Percentiles rank a stretch among this genome's conserved stretches.
phyloP scores from a whole-genome alignment of 2,888 invertebrate species.

The Tenthredo distinguenda region DNA sequence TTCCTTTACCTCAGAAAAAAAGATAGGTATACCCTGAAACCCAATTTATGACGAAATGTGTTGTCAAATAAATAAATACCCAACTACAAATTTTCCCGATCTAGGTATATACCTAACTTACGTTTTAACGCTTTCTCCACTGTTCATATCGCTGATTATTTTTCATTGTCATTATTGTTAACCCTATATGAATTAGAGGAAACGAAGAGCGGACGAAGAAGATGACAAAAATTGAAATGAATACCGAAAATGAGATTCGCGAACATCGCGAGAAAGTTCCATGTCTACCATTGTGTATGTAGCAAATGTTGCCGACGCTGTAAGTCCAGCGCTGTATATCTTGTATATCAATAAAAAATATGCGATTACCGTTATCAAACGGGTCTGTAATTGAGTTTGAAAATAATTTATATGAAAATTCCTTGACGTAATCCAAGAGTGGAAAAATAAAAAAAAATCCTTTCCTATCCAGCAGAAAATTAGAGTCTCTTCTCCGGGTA shows the following conservation, averaged over 20 bases:
- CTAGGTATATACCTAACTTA: slow-evolving; percentile 4
- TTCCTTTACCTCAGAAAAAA: slow-evolving; percentile 38
- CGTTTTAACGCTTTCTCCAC: slow-evolving; percentile 27
- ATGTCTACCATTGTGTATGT: slow-evolving; percentile 58
- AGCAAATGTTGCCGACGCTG: slow-evolving; percentile 66
- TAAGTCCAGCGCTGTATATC: slow-evolving; percentile 71
- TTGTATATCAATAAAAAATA: slow-evolving; percentile 74
- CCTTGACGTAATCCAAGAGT: not conserved
- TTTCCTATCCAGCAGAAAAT: not conserved
- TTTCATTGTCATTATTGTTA: slow-evolving; percentile 1
- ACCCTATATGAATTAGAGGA: not conserved
- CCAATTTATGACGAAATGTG: not conserved
- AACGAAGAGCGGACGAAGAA: not conserved
- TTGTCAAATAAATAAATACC: not conserved
- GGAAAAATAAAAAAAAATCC: not conserved
- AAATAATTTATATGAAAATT: not conserved
- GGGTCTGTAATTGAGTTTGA: not conserved
- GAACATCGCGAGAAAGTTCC: slow-evolving; percentile 32
- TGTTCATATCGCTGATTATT: slow-evolving; percentile 2
- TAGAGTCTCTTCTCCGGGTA: not conserved
- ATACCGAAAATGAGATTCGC: slow-evolving; percentile 8
- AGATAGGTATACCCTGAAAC: not conserved
- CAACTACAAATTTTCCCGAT: slow-evolving; percentile 1
- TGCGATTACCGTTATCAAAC: slow-evolving; percentile 69
- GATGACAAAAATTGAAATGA: not conserved